These are phyloP conservation scores for Subacronicta megacephala DNA, from an alignment of 2,888 invertebrate species.

Conservation along the genomic window DNA sequence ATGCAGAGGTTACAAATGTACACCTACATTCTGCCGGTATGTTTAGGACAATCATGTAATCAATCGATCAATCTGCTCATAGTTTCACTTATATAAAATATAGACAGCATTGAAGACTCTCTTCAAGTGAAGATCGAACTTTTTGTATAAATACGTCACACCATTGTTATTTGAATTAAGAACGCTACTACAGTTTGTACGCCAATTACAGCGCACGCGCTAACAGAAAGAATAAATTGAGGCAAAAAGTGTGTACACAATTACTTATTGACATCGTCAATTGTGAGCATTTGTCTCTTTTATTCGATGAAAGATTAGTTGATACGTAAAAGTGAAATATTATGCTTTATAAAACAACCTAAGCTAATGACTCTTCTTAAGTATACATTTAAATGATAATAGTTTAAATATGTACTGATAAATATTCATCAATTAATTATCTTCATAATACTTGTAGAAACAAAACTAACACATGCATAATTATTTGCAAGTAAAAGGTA, in stretches of 20 bases:
- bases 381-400: no score
- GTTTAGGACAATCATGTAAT: no score
- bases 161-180: constrained; percentile 30
- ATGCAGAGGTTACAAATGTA: no score
- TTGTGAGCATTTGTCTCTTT: not conserved
- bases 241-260: constrained; percentile 22
- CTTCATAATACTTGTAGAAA: no score
- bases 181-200: constrained; percentile 7
- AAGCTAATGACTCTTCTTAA: no score
- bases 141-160: constrained; percentile 19
- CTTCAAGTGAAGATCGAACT: constrained; percentile 24
- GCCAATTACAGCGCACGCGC: constrained; percentile 31
- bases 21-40: no score
- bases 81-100: constrained; percentile 19
- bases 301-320: not conserved
- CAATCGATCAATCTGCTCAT: no score
- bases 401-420: no score
- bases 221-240: constrained; percentile 14
- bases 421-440: no score
- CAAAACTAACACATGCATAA: no score
- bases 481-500: no score
- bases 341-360: not conserved
- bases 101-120: constrained; percentile 19
- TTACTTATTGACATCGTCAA: constrained; percentile 3
- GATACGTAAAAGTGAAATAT: not conserved